Base-by-base conservation (phyloP, 2,113 vertebrate genomes). In the Pluvianellus socialis region DNA sequence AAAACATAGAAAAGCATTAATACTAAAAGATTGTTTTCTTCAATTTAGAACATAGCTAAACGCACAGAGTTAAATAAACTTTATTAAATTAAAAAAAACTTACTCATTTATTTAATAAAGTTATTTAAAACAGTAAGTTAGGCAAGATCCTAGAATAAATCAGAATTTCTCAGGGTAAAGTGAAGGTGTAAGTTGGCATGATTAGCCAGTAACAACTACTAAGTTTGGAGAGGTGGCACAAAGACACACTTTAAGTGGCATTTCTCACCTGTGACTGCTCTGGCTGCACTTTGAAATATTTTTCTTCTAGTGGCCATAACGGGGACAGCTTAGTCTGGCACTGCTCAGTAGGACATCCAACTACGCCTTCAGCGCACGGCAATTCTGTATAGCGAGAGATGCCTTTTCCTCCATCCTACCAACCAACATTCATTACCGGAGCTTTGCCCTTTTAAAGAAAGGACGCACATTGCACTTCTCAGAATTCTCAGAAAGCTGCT, bases 231-330 rank as follows among this genome's bases (percentile, higher is more conserved):
- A 10, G 72, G 56, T 6, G 17, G 30, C 68, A 84, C 55, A 61
- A n/a, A 58, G 23, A 61, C 19, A 24, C 12, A 17, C 28, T 53
- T 74, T 16, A 63, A 80, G 17, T 3, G 20, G 5, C 2, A 47
- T 27, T 94, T 84, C 84, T 75, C 92, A 89, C 84, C 66, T 75
- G 35, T 5, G 33, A 61, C 74, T 67, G 71, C 77, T 85, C 35
- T 32, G 73, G 79, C 47, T 88, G 82, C 38, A 26, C 61, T 85
- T 23, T 32, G 52, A 72, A 80, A 33, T 5, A 24, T 22, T 68
- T 38, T 12, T 58, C 67, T 66, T 50, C 65, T 6, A 28, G 17
- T 6, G 67, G 66, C 67, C 65, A n/a, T 8, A 75, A 38, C 4
- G 1, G 49, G 55, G 8, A 30, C 61, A 27, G 38, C 40, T 67